Evolutionary conservation across 2,888 invertebrate genomes (phyloP).

Genomic region (Pterostichus niger): DNA sequence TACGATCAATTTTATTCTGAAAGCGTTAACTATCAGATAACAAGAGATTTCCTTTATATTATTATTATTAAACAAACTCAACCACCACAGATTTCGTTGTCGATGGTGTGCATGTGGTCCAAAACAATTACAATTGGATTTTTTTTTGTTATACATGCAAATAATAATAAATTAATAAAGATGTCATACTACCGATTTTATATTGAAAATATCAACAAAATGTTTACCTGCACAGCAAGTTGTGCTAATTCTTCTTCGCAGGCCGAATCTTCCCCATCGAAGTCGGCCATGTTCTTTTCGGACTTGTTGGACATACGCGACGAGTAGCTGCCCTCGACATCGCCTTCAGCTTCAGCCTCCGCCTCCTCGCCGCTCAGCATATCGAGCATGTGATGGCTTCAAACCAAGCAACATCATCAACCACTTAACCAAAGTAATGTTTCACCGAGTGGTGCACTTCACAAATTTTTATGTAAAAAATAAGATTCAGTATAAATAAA

Average conservation of each 20-base stretch:
- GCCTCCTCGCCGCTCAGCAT: slow-evolving; percentile 84
- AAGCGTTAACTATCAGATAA: no score
- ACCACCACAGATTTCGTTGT: no score
- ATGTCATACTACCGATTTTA: no score
- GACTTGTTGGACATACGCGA: slow-evolving; percentile 95
- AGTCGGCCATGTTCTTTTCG: slow-evolving; percentile 96
- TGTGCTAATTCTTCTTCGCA: slow-evolving; percentile 92
- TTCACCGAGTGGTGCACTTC: no score
- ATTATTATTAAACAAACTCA: no score
- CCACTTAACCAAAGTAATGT: slow-evolving; percentile 6
- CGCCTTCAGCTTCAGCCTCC: slow-evolving; percentile 77
- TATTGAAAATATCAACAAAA: slow-evolving; percentile 14
- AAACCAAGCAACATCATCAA: slow-evolving; percentile 67
- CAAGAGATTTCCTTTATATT: no score
- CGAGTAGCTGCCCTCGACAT: slow-evolving; percentile 91
- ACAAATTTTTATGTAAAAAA: no score
- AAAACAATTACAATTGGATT: no score
- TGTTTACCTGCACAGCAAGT: slow-evolving; percentile 83
- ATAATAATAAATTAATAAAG: no score
- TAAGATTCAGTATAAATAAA: background rate
- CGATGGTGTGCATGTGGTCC: no score
- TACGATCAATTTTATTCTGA: no score
- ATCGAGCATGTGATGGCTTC: slow-evolving; percentile 82
- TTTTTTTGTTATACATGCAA: no score
- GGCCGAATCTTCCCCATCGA: slow-evolving; percentile 94